Percentiles rank a stretch among this genome's conserved stretches.
phyloP scores from a whole-genome alignment of 2,797 vertebrate species.

The Pagetopsis macropterus region DNA sequence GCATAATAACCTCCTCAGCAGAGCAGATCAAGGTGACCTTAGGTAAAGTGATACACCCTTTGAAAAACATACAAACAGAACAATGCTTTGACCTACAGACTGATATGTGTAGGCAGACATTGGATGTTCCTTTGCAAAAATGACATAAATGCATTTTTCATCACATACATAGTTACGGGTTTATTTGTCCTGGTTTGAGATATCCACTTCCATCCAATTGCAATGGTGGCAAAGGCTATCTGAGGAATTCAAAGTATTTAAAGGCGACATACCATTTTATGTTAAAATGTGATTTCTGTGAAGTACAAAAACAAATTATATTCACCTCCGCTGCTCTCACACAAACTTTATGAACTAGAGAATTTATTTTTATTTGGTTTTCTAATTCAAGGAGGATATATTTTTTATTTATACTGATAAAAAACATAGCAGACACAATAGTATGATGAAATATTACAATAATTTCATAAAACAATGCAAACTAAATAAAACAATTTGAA shows the following conservation, averaged over 20 bases:
- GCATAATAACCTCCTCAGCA: slow-evolving; percentile 53
- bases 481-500: too few species aligned
- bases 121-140: background rate
- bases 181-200: slow-evolving; percentile 10
- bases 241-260: background rate
- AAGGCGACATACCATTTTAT: too few species aligned
- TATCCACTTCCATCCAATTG: background rate
- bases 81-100: slow-evolving; percentile 7
- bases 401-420: too few species aligned
- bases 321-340: background rate
- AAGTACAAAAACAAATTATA: background rate
- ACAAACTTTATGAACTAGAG: background rate
- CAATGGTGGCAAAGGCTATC: background rate
- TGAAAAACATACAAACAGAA: slow-evolving; percentile 49
- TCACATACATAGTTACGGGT: background rate
- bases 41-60: slow-evolving; percentile 17
- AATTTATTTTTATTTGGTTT: background rate
- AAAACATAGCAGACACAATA: too few species aligned
- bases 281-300: background rate
- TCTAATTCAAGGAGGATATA: background rate
- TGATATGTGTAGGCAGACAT: background rate
- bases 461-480: too few species aligned
- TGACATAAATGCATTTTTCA: background rate
- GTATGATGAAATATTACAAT: too few species aligned
- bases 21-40: slow-evolving; percentile 26